phyloP scores from a whole-genome alignment of 37 sponge, comb jelly and placozoan species.

The Bolinopsis microptera region DNA sequence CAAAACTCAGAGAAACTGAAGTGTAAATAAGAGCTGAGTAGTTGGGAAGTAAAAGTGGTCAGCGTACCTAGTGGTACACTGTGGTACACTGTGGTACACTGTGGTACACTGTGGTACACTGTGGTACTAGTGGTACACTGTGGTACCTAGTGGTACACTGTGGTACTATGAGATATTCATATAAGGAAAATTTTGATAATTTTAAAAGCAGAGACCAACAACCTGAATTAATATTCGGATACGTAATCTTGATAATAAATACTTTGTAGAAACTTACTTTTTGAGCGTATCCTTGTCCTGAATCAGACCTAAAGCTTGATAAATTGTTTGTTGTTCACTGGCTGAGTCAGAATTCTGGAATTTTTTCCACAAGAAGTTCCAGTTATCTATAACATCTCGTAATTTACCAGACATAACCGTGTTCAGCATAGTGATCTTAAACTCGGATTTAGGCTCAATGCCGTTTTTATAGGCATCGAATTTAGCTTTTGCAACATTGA shows the following conservation, averaged over 20 bases:
- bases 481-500: not conserved
- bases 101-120: too few relatives aligned
- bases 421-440: conserved; percentile 11
- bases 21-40: too few relatives aligned
- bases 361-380: conserved; percentile 83
- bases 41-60: too few relatives aligned
- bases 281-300: not conserved
- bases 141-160: too few relatives aligned
- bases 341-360: conserved; percentile 65
- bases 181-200: too few relatives aligned
- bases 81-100: too few relatives aligned
- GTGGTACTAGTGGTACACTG: too few relatives aligned
- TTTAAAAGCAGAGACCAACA: too few relatives aligned
- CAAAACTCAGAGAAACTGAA: not conserved
- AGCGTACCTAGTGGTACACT: too few relatives aligned
- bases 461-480: not conserved
- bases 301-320: conserved; percentile 29
- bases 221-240: too few relatives aligned
- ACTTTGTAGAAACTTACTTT: conserved; percentile 40
- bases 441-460: not conserved
- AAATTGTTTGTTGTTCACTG: not conserved
- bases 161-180: too few relatives aligned
- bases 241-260: too few relatives aligned
- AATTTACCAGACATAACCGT: not conserved
- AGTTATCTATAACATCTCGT: conserved; percentile 69